A percentile compares a stretch with the other conserved stretches of the same genome.
These are phyloP conservation scores for Danio albolineatus DNA, from an alignment of 2,797 vertebrate genomes.

Conservation along the genomic window DNA sequence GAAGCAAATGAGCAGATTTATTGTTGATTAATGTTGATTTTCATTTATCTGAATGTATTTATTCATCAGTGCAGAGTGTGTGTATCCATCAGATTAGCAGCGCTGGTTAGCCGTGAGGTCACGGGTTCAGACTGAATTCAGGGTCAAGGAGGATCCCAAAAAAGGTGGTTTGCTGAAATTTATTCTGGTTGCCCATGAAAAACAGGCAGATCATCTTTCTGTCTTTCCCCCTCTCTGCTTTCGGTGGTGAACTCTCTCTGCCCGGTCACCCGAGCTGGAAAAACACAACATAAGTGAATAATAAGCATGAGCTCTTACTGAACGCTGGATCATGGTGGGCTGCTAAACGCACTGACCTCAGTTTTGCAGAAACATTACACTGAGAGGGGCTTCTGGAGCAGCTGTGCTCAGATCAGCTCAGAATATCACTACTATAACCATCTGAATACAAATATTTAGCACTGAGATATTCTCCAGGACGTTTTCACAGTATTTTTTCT, in stretches of 20 bases:
- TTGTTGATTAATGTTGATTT: too few species aligned
- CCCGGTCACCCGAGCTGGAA: constrained; percentile 70
- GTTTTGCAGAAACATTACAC: constrained; percentile 42
- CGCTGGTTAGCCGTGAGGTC: constrained; percentile 32
- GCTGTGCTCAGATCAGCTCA: constrained; percentile 27
- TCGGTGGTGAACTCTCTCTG: constrained; percentile 69
- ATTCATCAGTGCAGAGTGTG: too few species aligned
- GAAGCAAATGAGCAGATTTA: too few species aligned
- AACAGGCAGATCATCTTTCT: constrained; percentile 72
- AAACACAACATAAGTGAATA: constrained; percentile 61
- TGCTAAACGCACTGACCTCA: constrained; percentile 41
- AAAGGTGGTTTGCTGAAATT: constrained; percentile 62
- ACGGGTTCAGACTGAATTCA: constrained; percentile 27
- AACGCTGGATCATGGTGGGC: constrained; percentile 30
- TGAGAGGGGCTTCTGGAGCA: constrained; percentile 18
- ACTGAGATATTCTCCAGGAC: too few species aligned
- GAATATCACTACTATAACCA: constrained; percentile 18
- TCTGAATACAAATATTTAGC: too few species aligned
- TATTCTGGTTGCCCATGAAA: constrained; percentile 63
- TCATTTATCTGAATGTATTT: too few species aligned
- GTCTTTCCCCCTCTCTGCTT: constrained; percentile 37
- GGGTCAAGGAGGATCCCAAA: constrained; percentile 51
- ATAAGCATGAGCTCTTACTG: constrained; percentile 48
- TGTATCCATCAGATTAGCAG: not conserved
- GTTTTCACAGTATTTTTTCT: too few species aligned